phyloP scores from a whole-genome alignment of 2,797 vertebrate genomes.

The Anniella stebbinsi region DNA sequence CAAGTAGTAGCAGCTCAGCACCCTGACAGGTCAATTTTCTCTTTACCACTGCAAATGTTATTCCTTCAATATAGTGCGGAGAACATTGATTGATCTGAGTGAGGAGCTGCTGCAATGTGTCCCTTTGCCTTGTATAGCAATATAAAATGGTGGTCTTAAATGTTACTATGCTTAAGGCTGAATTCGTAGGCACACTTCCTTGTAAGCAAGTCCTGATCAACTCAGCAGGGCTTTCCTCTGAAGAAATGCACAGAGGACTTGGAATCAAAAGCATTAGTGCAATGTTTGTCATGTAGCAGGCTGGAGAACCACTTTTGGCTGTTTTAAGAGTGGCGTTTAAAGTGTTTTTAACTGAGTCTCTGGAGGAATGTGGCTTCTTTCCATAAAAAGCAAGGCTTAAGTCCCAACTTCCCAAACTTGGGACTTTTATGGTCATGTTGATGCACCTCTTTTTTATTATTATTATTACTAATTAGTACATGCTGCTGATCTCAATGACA shows the following conservation, averaged over 20 bases:
- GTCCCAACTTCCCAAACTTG: constrained; percentile 9
- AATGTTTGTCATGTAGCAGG: neutral
- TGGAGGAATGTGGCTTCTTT: constrained; percentile 33
- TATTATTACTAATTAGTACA: constrained; percentile 29
- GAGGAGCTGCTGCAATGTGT: neutral
- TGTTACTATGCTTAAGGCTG: neutral
- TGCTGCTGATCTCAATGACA: constrained; percentile 45
- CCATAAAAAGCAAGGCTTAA: constrained; percentile 30
- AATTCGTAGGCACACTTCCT: neutral
- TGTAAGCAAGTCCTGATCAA: neutral
- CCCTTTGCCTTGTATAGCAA: neutral
- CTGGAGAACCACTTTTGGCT: neutral
- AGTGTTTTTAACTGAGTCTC: neutral
- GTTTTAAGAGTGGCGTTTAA: neutral
- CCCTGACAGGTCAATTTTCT: neutral
- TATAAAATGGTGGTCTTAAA: neutral
- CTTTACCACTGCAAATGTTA: neutral
- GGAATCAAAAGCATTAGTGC: neutral
- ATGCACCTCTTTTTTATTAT: constrained; percentile 27
- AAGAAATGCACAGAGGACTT: neutral
- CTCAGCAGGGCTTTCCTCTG: neutral
- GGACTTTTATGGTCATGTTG: neutral
- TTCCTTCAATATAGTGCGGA: neutral
- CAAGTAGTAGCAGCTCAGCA: neutral
- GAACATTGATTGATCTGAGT: neutral